Conservation (phyloP, 2,113 vertebrate genomes). For the Cololabis saira region DNA sequence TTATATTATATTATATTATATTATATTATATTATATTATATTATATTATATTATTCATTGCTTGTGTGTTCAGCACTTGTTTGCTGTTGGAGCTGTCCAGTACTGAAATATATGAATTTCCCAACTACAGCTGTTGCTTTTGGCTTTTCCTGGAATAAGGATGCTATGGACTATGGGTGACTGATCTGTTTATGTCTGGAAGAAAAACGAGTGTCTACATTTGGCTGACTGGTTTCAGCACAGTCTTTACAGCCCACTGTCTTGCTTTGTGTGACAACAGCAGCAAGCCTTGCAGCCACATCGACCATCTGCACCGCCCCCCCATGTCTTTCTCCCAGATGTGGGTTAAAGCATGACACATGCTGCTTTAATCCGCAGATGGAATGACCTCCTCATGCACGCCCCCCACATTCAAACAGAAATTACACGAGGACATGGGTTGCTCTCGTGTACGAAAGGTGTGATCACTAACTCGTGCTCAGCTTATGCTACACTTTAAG, state of each 20-base stretch:
- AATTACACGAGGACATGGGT: background rate
- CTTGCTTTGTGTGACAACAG: background rate
- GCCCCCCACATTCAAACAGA: slow-evolving; percentile 22
- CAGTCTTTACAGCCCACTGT: background rate
- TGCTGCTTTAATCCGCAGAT: slow-evolving; percentile 57
- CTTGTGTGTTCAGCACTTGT: too few species aligned
- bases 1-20: too few species aligned
- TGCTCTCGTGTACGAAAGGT: background rate
- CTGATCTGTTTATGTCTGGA: too few species aligned
- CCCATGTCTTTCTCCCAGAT: slow-evolving; percentile 47
- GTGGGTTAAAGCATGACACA: slow-evolving; percentile 54
- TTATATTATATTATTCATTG: too few species aligned
- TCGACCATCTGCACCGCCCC: background rate
- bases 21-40: too few species aligned
- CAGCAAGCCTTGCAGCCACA: background rate
- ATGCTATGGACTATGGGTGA: too few species aligned
- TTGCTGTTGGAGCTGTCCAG: too few species aligned
- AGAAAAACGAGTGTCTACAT: too few species aligned
- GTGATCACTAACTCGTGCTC: background rate
- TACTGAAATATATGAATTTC: too few species aligned
- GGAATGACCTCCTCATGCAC: slow-evolving; percentile 19
- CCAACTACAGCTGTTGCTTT: too few species aligned
- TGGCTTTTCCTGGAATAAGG: too few species aligned
- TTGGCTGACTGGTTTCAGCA: background rate
- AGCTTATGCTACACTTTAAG: background rate